These are phyloP conservation scores for Ondatra zibethicus DNA, from an alignment of 2,113 vertebrate species.

Conservation along the genomic window DNA sequence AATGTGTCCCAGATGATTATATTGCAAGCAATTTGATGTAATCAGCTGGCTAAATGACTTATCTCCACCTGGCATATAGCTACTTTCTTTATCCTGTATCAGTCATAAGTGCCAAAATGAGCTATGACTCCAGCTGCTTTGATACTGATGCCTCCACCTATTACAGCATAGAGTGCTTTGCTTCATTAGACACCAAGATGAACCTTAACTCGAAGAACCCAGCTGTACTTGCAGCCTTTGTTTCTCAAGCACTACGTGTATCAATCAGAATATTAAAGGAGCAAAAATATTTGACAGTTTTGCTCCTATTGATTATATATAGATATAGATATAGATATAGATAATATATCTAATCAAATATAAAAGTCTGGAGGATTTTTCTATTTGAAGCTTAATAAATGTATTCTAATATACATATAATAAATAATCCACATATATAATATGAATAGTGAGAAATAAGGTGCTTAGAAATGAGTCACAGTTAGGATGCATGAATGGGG, in stretches of 20 bases:
- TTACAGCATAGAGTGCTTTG: slow-evolving; percentile 24
- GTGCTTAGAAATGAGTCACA: background rate
- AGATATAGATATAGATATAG: too few species aligned
- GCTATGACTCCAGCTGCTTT: slow-evolving; percentile 35
- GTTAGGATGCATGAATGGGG: background rate
- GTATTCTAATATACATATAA: too few species aligned
- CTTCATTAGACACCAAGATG: slow-evolving; percentile 30
- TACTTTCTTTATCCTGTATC: slow-evolving; percentile 47
- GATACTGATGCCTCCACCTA: background rate
- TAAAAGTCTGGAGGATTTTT: background rate
- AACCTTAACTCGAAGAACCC: slow-evolving; percentile 6
- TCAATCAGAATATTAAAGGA: background rate
- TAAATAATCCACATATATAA: too few species aligned
- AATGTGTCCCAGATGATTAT: slow-evolving; percentile 64
- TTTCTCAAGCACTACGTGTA: background rate
- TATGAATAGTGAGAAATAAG: background rate
- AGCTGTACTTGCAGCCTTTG: background rate
- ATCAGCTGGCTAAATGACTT: slow-evolving; percentile 68
- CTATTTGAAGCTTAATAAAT: too few species aligned
- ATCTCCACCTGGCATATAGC: slow-evolving; percentile 68
- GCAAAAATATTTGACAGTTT: background rate
- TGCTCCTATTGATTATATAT: background rate
- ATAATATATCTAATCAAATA: background rate
- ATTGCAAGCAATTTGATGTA: slow-evolving; percentile 71
- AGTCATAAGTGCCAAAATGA: slow-evolving; percentile 51